Conservation (phyloP, 2,797 vertebrate species). For the Enteromius radiatus region DNA sequence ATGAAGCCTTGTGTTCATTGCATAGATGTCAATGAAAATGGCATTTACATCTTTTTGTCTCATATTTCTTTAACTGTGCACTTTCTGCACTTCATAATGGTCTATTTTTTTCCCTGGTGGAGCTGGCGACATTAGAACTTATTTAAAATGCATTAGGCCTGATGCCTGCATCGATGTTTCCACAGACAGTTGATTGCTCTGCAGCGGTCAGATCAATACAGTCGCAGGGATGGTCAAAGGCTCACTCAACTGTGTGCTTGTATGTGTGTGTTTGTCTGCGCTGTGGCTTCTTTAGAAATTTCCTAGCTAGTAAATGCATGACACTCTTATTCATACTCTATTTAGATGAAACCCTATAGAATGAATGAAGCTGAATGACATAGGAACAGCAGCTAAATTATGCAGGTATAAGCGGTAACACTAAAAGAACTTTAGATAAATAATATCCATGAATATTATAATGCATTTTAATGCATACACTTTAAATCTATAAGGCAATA, state of each 20-base stretch:
- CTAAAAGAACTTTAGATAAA: not conserved
- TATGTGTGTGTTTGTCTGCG: slow-evolving; percentile 1
- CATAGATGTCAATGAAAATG: not conserved
- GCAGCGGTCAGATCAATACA: slow-evolving; percentile 64
- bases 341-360: not conserved
- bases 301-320: not conserved
- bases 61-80: not conserved
- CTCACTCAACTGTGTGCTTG: slow-evolving; percentile 43
- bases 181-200: slow-evolving; percentile 61
- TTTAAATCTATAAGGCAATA: not conserved
- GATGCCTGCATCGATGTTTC: slow-evolving; percentile 57
- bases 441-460: not conserved
- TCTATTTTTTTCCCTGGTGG: slow-evolving; percentile 57
- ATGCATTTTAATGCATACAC: not conserved
- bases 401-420: not conserved
- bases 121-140: slow-evolving; percentile 63
- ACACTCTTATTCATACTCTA: not conserved
- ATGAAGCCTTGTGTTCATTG: no score
- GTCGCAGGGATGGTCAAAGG: slow-evolving; percentile 45
- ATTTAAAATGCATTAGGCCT: slow-evolving; percentile 66
- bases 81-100: slow-evolving; percentile 17
- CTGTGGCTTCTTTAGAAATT: not conserved
- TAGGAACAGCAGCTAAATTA: not conserved
- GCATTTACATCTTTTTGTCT: not conserved
- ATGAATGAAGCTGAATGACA: not conserved